Evolutionary conservation across 2,113 vertebrate genomes (phyloP).

Genomic region (Nanger granti): DNA sequence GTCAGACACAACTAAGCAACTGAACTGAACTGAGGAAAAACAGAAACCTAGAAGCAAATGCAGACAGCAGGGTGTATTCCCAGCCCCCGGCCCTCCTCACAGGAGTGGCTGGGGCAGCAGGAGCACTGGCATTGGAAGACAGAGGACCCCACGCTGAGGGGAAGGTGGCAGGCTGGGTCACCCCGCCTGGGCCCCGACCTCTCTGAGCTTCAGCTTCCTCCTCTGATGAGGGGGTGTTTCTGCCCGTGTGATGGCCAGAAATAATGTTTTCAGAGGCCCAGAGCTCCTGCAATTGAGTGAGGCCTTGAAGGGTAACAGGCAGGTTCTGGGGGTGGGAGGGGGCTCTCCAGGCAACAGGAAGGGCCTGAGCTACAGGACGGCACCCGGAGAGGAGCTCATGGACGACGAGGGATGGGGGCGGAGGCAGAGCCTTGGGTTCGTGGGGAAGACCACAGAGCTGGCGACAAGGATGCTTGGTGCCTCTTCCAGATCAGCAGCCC

Average conservation of each 20-base stretch:
- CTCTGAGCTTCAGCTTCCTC: background rate
- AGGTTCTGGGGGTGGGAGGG: background rate
- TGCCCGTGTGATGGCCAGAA: background rate
- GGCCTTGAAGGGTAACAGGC: background rate
- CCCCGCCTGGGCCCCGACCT: background rate
- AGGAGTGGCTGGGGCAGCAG: background rate
- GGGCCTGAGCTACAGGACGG: fast-evolving
- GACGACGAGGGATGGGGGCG: background rate
- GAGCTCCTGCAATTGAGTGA: background rate
- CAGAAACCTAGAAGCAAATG: background rate
- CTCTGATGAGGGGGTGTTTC: background rate
- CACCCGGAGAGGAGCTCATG: background rate
- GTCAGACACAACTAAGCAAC: background rate
- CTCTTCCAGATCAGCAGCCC: background rate
- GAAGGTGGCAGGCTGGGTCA: background rate
- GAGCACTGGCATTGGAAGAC: background rate
- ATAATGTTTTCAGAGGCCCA: background rate
- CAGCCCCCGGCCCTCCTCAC: background rate
- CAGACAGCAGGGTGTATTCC: fast-evolving
- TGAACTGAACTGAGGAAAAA: background rate
- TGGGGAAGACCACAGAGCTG: background rate
- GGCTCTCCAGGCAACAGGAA: background rate
- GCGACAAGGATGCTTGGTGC: background rate
- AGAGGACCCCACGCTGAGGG: background rate
- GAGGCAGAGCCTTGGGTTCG: background rate